phyloP scores from a whole-genome alignment of 2,888 invertebrate species.

The Drosophila suboccidentalis region DNA sequence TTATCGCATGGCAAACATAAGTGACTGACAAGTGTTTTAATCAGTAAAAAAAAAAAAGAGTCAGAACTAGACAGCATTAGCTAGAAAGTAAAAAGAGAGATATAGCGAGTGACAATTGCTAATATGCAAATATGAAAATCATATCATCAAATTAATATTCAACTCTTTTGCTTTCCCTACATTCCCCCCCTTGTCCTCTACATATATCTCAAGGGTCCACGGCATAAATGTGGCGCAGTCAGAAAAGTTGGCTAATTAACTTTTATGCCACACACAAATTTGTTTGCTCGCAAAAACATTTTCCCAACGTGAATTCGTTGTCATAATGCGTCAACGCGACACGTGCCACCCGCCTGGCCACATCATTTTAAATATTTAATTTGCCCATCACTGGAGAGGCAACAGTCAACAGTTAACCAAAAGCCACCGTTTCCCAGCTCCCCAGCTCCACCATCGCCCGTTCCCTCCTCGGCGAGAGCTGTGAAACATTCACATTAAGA shows the following conservation, averaged over 20 bases:
- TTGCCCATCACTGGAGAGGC: constrained; percentile 25
- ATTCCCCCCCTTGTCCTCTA: neutral
- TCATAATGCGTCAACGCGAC: constrained; percentile 65
- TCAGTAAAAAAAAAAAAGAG: constrained; percentile 1
- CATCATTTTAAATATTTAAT: constrained; percentile 57
- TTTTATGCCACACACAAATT: constrained; percentile 39
- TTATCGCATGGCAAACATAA: constrained; percentile 28
- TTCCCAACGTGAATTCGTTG: constrained; percentile 39
- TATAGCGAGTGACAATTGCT: neutral
- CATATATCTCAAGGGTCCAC: constrained; percentile 15
- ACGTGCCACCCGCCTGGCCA: constrained; percentile 38
- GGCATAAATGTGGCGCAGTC: constrained; percentile 1
- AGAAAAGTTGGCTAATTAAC: constrained; percentile 51
- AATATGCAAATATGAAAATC: constrained; percentile 26
- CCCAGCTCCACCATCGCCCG: neutral
- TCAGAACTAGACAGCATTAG: neutral
- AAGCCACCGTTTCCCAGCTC: neutral
- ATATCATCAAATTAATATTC: constrained; percentile 16
- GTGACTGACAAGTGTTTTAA: constrained; percentile 36
- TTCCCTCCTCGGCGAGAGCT: too few species aligned
- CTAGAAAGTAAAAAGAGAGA: neutral
- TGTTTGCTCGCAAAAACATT: constrained; percentile 4
- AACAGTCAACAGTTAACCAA: constrained; percentile 33
- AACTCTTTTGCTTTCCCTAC: neutral
- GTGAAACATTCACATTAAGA: constrained; percentile 6